Evolutionary conservation across 2,888 invertebrate genomes (phyloP), one percentile per base, ranked within the genome.

Genomic region (Pollenia amentaria): DNA sequence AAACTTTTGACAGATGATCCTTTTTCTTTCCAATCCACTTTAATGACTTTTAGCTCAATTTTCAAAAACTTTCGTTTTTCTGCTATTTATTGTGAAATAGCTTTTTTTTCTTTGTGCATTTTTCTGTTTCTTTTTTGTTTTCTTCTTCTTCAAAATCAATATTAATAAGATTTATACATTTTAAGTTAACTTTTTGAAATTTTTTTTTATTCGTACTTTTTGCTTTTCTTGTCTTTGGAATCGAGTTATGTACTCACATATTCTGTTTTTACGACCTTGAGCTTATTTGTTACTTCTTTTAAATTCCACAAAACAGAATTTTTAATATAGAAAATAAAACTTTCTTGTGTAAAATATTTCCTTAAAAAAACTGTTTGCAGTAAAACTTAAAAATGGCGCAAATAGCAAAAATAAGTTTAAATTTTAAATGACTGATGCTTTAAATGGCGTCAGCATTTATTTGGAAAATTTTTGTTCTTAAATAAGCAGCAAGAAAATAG

Each of bases 251-350:
- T 67, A 16, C 53, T 21, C 40, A 38, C 46, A 42, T 18, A 46
- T 78, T 64, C 70, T 64, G 38, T 62, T 79, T 70, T 76, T 76
- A 77, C 51, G 83, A 83, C 86, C 86, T 87, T 87, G 86, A 77
- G 46, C 72, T 80, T 53, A 65, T 60, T 67, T 64, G n/a, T 60
- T 62, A 48, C 6, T 29, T 60, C 11, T 3, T 55, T 70, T 42
- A 9, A 60, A 53, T 53, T 14, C 21, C 48, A 60, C 11, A 6
- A 40, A 51, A 75, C 40, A 78, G 46, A 69, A 16, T 40, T 46
- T 40, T 18, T 29, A 29, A 29, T 7, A 12, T 29, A 57, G 6
- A 46, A 3, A 69, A 53, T 42, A 53, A 64, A 21, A 18, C 14
- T 62, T 42, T 55, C 21, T 10, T n/a, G 46, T 44, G 46, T 48